These are phyloP conservation scores for Dione juno DNA, from an alignment of 2,888 invertebrate genomes.

Conservation along the genomic window DNA sequence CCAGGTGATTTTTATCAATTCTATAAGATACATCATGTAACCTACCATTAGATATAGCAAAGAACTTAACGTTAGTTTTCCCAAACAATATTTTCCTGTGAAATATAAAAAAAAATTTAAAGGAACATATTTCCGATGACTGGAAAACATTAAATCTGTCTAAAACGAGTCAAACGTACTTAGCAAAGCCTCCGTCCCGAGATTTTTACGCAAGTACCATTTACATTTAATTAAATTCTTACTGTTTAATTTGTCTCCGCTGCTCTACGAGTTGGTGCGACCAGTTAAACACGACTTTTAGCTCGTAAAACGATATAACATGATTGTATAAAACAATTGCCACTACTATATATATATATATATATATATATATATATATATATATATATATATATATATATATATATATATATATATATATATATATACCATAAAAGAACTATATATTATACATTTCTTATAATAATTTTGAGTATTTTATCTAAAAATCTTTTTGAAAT, in stretches of 20 bases:
- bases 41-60: background rate
- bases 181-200: conserved; percentile 49
- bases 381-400: no score
- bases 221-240: conserved; percentile 80
- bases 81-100: background rate
- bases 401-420: no score
- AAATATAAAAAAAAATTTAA: conserved; percentile 13
- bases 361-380: no score
- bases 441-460: no score
- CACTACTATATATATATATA: background rate
- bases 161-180: conserved; percentile 31
- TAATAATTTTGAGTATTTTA: no score
- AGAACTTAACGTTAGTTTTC: background rate
- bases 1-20: no score
- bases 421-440: no score
- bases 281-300: conserved; percentile 54
- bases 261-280: conserved; percentile 65
- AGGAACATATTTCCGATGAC: conserved; percentile 17
- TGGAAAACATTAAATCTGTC: conserved; percentile 29
- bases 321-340: conserved; percentile 20
- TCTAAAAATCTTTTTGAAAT: no score
- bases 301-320: conserved; percentile 45
- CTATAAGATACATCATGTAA: no score
- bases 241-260: conserved; percentile 78
- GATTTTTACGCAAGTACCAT: conserved; percentile 75